Evolutionary conservation across 2,113 vertebrate species (phyloP), one percentile per base, ranked within the genome.

Genomic region (Blennius ocellaris): DNA sequence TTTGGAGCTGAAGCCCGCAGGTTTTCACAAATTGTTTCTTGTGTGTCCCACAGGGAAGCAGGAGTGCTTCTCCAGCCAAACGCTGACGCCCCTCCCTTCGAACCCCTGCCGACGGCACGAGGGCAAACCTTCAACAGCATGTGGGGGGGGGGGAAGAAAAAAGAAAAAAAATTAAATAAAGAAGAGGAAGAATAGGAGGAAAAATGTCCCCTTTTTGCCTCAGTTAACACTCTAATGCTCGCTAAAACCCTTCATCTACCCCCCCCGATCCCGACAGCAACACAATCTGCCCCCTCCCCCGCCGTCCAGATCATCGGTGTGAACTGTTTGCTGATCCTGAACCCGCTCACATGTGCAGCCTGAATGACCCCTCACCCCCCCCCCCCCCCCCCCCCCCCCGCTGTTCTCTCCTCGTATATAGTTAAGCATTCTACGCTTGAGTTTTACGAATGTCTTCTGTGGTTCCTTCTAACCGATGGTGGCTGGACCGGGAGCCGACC

Each of bases 31-130:
- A 8, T 10, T 69, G 5, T 53, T 72, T 56, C 39, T 80, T 58
- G 1, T 84, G 80, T 92, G 80, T 92, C 54, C 50, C 45, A 1
- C 92, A 99, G 97, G 96, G 96, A 89, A 93, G 94, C 92, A 95
- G 96, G 83, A 96, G 96, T n/a, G 94, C 96, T 69, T 98, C 97
- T 50, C 96, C 97, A 63, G 91, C 95, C 38, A 96, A 97, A 92
- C 97, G 97, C 92, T 99, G 96, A 99, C 59, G 57, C 66, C 82
- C 78, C 76, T 69, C 53, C 69, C 63, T 36, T 49, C 79, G 21
- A 39, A 41, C 75, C 58, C 74, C 79, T 74, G 71, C 78, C 85
- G 87, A 83, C 65, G 79, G 41, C 82, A 66, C 48, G 39, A 82
- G 71, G 65, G 75, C 71, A 60, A 52, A 81, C 41, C 76, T 69